Evolutionary conservation across 2,113 vertebrate species (phyloP).

Genomic region (Chauna torquata): DNA sequence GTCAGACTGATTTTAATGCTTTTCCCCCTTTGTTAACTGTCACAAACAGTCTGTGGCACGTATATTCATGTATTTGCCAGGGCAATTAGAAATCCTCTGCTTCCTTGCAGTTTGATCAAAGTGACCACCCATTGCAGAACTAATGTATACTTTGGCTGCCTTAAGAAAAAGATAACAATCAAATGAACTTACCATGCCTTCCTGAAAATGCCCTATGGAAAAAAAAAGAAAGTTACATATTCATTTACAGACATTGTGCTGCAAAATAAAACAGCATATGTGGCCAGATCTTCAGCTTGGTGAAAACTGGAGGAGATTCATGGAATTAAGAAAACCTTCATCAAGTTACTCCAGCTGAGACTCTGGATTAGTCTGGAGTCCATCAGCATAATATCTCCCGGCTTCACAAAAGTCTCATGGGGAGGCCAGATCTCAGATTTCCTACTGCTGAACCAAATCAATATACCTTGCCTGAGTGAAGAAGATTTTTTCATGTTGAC

Average conservation of each 20-base stretch:
- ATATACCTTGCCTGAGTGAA: background rate
- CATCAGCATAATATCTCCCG: background rate
- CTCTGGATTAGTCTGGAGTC: background rate
- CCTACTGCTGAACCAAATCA: background rate
- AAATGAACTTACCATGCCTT: slow-evolving; percentile 87
- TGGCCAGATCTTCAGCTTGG: background rate
- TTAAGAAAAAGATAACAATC: background rate
- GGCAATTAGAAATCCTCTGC: background rate
- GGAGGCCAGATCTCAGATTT: background rate
- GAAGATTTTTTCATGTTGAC: background rate
- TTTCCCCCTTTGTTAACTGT: background rate
- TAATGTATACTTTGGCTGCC: background rate
- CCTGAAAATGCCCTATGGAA: slow-evolving; percentile 88
- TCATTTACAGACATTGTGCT: background rate
- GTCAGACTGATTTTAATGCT: background rate
- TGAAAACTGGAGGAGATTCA: background rate
- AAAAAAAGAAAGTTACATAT: background rate
- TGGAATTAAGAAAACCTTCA: background rate
- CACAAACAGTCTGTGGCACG: background rate
- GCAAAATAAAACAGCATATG: background rate
- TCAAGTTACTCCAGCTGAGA: background rate
- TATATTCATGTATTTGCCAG: background rate
- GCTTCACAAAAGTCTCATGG: background rate
- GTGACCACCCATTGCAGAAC: background rate
- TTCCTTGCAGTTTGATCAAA: background rate